These are phyloP conservation scores for Napeogenes inachia DNA, from an alignment of 2,888 invertebrate species.

Conservation along the genomic window DNA sequence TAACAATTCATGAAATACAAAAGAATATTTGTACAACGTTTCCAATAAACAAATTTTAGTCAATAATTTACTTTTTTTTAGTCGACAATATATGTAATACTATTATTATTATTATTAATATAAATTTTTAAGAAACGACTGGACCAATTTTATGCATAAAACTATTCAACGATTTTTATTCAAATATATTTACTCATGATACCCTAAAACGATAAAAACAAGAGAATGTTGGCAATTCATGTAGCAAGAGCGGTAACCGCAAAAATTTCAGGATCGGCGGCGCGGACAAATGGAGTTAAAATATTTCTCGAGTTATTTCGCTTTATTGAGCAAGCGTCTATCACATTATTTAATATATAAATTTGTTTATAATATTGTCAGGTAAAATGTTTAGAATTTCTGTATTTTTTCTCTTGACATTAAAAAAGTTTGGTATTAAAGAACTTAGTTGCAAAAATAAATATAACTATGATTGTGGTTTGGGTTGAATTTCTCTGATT, in stretches of 20 bases:
- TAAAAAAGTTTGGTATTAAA: too few relatives aligned
- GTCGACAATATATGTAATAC: too few relatives aligned
- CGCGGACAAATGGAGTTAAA: constrained; percentile 24
- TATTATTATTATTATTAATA: too few relatives aligned
- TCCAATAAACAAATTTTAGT: constrained; percentile 1
- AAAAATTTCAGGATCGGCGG: constrained; percentile 15
- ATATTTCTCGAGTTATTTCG: constrained; percentile 21
- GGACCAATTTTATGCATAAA: too few relatives aligned
- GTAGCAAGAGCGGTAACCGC: constrained; percentile 10
- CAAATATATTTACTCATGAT: background rate
- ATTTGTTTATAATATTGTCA: constrained; percentile 11
- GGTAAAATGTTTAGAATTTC: background rate
- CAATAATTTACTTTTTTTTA: too few relatives aligned
- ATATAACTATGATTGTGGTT: too few relatives aligned
- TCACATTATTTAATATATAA: constrained; percentile 15
- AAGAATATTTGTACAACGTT: constrained; percentile 15
- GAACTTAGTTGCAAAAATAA: too few relatives aligned
- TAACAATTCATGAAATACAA: constrained; percentile 15
- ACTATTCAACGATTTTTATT: background rate
- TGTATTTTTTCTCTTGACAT: background rate
- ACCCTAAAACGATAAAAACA: background rate
- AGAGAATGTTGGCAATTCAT: constrained; percentile 8
- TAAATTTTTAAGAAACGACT: too few relatives aligned
- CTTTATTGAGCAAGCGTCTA: constrained; percentile 17
- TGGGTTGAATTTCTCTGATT: too few relatives aligned